Evolutionary conservation across 2,797 vertebrate genomes (phyloP).

Genomic region (Sebastolobus alascanus): DNA sequence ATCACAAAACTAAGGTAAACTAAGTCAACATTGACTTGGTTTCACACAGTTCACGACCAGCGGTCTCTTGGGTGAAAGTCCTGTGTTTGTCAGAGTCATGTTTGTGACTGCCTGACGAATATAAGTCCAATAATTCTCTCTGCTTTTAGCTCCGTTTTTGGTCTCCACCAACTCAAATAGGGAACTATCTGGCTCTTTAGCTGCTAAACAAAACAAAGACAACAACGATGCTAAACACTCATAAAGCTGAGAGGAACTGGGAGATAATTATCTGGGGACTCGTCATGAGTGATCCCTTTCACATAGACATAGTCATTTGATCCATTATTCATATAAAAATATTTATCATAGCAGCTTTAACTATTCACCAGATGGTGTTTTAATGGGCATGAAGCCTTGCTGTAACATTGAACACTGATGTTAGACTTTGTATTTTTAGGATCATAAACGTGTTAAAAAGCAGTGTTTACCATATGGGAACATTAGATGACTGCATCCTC

Average conservation of each 20-base stretch:
- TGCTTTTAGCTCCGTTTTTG: background rate
- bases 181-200: background rate
- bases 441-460: background rate
- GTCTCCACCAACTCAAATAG: background rate
- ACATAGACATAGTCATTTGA: background rate
- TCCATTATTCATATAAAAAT: background rate
- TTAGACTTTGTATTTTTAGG: background rate
- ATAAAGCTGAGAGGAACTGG: background rate
- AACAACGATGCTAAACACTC: background rate
- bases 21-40: too few relatives aligned
- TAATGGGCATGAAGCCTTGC: background rate
- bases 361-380: slow-evolving; percentile 23
- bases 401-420: background rate
- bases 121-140: too few relatives aligned
- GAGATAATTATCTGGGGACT: background rate
- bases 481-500: background rate
- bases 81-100: too few relatives aligned
- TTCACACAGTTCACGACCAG: too few relatives aligned
- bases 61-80: too few relatives aligned
- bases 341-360: slow-evolving; percentile 9
- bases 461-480: background rate
- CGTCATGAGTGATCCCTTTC: background rate
- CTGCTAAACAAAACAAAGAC: background rate
- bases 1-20: fast-evolving
- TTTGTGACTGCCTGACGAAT: too few relatives aligned